Conservation (phyloP, 2,113 vertebrate species). For the Otus sunia region DNA sequence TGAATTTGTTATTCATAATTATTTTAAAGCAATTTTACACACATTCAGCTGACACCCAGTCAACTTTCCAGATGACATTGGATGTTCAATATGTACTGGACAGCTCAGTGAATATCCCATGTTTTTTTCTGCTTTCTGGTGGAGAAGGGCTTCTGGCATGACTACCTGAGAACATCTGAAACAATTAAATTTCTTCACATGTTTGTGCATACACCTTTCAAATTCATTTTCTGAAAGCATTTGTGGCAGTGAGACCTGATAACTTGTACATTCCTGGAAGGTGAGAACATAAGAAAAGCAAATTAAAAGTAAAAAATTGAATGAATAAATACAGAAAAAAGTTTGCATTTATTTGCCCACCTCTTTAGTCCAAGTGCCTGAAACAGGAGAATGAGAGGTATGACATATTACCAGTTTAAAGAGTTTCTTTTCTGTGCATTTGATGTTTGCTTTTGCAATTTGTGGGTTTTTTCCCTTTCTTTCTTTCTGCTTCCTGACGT, state of each 20-base stretch:
- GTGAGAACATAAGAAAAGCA: neutral
- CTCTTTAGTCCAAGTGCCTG: neutral
- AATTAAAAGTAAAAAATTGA: constrained; percentile 21
- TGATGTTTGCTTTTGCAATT: neutral
- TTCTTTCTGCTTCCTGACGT: neutral
- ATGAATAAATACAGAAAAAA: neutral
- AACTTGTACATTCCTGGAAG: constrained; percentile 20
- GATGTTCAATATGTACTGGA: neutral
- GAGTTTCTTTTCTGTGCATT: neutral
- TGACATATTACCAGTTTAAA: neutral
- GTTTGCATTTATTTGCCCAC: neutral
- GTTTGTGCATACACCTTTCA: neutral
- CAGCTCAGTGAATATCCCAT: neutral
- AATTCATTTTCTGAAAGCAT: constrained; percentile 21
- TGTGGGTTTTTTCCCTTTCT: neutral
- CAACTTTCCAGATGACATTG: neutral
- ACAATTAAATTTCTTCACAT: neutral
- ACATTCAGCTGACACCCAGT: neutral
- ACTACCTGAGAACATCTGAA: neutral
- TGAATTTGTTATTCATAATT: constrained; percentile 12
- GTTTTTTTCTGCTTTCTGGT: neutral
- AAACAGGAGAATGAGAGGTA: neutral
- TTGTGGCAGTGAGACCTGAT: constrained; percentile 7
- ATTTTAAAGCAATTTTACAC: neutral
- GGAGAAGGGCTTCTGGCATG: neutral